Evolutionary conservation across 2,888 invertebrate genomes (phyloP), one percentile per base, ranked within the genome.

Genomic region (Andricus curvator): DNA sequence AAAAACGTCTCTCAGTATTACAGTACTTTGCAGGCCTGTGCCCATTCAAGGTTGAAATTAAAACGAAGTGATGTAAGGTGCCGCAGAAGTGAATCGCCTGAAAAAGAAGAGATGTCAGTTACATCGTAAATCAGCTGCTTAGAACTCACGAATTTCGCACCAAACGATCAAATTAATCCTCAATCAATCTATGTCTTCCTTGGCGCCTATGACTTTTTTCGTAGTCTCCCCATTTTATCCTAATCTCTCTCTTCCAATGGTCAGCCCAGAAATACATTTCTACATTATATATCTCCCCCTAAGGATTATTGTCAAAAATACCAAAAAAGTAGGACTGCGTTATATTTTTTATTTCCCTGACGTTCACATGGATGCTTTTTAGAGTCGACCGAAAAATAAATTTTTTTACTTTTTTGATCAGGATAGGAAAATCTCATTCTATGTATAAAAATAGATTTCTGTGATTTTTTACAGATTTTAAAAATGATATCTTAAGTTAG

Each of bases 21-120:
- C 44, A 51, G 70, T 51, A 51, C 51, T 74, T 62, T 20, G 33
- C 51, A 70, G 25, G 25, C 70, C 41, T 9, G 48, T 48, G 68
- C 48, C 48, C 44, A 68, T 68, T 68, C 48, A 68, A 51, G 70
- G 51, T 29, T 51, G 51, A 74, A 74, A 74, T 74, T 74, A 74
- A 74, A 74, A 74, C 51, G 51, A 74, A 56, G 51, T 74, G 70
- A 11, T 74, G 56, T 22, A 48, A 68, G 68, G 48, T 68, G 48
- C 48, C 70, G 48, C 25, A 9, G 51, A 70, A 70, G 17, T 17
- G 17, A 70, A 48, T 17, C 25, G 9, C 25, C 20, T 2, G 15
- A 22, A 60, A 60, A 22, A 56, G 20, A 22, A 60, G 4, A 70
- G 48, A 68, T 44, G 48, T 37, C 44, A 70, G 17, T 70, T 70